phyloP scores from a whole-genome alignment of 2,888 invertebrate species.

The Julus scanicus region DNA sequence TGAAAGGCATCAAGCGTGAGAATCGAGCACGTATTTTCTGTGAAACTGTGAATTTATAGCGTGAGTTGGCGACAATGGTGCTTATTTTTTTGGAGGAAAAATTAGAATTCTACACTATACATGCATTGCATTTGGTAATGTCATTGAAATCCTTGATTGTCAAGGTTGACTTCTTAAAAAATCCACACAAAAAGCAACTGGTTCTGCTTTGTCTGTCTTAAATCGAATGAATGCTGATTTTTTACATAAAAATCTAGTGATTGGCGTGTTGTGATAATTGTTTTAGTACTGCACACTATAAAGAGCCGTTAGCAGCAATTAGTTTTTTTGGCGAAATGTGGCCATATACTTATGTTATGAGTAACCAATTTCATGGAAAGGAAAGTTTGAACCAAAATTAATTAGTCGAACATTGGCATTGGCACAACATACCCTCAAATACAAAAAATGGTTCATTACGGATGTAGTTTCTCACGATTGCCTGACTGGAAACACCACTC shows the following conservation, averaged over 20 bases:
- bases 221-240: not conserved
- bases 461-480: slow-evolving; percentile 24
- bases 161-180: not conserved
- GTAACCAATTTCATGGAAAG: not conserved
- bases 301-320: not conserved
- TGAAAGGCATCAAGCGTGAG: slow-evolving; percentile 3
- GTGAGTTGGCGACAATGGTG: not conserved
- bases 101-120: not conserved
- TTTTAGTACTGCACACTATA: not conserved
- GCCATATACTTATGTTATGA: not conserved
- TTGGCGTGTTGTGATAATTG: not conserved
- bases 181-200: not conserved
- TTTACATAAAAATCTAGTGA: not conserved
- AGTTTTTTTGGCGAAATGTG: not conserved
- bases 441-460: not conserved
- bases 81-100: not conserved
- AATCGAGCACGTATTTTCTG: not conserved
- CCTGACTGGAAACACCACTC: not conserved
- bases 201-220: slow-evolving; percentile 17
- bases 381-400: not conserved
- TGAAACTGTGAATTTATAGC: not conserved
- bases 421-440: not conserved
- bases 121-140: not conserved
- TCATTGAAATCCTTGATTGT: slow-evolving; percentile 27
- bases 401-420: slow-evolving; percentile 5